phyloP scores from a whole-genome alignment of 2,113 vertebrate genomes.

The Astur gentilis region DNA sequence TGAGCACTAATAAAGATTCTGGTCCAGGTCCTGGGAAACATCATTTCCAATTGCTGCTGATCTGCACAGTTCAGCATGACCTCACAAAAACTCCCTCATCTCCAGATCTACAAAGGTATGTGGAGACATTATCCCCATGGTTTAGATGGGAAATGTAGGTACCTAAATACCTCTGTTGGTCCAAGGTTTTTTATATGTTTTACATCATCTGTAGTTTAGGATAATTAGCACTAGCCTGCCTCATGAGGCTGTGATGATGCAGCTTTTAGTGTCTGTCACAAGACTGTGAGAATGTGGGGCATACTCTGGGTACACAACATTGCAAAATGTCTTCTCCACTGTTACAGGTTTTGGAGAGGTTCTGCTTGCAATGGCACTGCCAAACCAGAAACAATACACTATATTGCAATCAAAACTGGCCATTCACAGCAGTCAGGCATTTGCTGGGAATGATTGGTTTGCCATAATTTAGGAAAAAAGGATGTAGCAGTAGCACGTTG shows the following conservation, averaged over 20 bases:
- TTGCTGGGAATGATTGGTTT: neutral
- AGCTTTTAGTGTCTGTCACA: neutral
- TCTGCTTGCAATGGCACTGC: neutral
- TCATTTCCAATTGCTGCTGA: neutral
- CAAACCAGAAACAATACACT: neutral
- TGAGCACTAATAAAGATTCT: neutral
- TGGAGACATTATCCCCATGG: neutral
- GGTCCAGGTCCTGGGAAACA: neutral
- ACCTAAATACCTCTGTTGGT: neutral
- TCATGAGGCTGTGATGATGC: neutral
- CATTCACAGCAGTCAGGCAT: neutral
- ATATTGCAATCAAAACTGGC: neutral
- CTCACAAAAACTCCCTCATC: neutral
- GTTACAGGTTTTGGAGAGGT: neutral
- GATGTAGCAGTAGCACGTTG: neutral
- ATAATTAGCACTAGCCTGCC: neutral
- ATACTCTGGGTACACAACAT: neutral
- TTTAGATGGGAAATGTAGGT: neutral
- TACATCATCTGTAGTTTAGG: neutral
- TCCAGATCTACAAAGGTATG: slow-evolving; percentile 11
- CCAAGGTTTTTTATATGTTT: neutral
- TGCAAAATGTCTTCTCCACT: neutral
- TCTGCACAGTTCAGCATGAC: neutral
- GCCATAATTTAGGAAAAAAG: neutral
- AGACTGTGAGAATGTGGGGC: neutral